These are phyloP conservation scores for Pachypsylla venusta DNA, from an alignment of 1,140 invertebrate species.

Conservation along the genomic window DNA sequence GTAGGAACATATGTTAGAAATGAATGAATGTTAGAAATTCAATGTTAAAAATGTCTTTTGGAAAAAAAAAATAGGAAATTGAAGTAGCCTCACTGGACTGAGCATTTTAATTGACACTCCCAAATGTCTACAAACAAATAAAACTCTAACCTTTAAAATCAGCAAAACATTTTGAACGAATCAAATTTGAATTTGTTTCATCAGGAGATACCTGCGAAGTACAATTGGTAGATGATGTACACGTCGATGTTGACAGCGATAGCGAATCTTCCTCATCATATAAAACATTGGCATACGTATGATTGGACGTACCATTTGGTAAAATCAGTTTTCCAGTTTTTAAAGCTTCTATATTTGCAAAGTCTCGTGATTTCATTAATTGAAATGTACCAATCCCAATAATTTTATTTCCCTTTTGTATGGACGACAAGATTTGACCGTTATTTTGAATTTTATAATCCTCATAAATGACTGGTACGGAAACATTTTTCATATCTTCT, in stretches of 20 bases:
- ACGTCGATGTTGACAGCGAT: not conserved
- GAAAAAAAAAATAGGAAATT: no score
- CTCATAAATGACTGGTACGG: conserved; percentile 23
- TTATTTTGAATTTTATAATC: conserved; percentile 25
- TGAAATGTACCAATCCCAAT: conserved; percentile 32
- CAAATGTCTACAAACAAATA: no score
- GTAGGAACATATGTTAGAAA: no score
- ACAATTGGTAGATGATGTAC: not conserved
- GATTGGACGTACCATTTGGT: conserved; percentile 7
- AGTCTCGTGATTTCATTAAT: conserved; percentile 35
- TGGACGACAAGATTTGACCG: conserved; percentile 27
- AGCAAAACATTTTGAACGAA: conserved; percentile 27
- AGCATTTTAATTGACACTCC: no score
- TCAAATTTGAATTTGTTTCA: conserved; percentile 25
- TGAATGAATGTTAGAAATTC: no score
- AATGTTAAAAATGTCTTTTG: no score
- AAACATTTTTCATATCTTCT: conserved; percentile 3
- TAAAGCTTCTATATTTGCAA: conserved; percentile 33
- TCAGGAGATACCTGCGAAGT: conserved; percentile 23
- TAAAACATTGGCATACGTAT: conserved; percentile 32
- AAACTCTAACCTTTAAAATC: conserved; percentile 28
- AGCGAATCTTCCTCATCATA: not conserved
- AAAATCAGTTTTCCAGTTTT: conserved; percentile 30
- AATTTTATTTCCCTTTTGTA: conserved; percentile 20
- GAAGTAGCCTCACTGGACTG: no score